Base-by-base conservation (phyloP, 2,113 vertebrate species). In the Pseudolaguvia tuberculata region DNA sequence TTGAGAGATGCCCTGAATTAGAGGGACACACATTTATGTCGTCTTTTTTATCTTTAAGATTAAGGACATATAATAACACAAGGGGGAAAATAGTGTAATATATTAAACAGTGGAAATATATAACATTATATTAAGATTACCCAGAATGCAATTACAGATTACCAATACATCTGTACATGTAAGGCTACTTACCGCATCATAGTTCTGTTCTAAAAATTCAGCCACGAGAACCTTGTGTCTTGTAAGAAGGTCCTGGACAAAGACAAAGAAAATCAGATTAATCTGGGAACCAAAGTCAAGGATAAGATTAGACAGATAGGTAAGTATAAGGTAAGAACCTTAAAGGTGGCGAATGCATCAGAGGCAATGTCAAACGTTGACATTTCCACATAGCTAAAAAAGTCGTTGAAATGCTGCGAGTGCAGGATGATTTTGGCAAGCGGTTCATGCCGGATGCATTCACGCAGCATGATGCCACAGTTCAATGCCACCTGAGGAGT, bases 281-380 rank as follows among this genome's bases (percentile, higher is more conserved):
- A 68, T 8, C 21, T 4, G n/a, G 25, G 23, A 58, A 58, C 2
- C 23, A 13, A 29, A 20, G 55, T 8, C 0, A 15, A 51, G n/a
- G 6, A 57, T 0, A 20, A 31, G 2, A 63, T 70, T 6, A 68
- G 14, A 31, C 18, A n/a, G 20, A 11, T 25, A 12, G 4, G 3
- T 74, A 11, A 53, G 12, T 11, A 11, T 9, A n/a, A 14, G 15
- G 2, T 6, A 5, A 86, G 92, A 81, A 95, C 96, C 94, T 98
- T 98, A 88, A 98, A 98, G 63, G 96, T 98, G 86, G 96, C 96
- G 82, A 98, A 98, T 73, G 96, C 96, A 84, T 98, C 96, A 11
- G 96, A 98, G 84, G 96, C 95, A 52, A 98, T 98, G 89, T 98
- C 96, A 82, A 98, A 98, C 13, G 96, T 98, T 83, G 95, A 98